Evolutionary conservation across 2,888 invertebrate species (phyloP).

Genomic region (Protophormia terraenovae): DNA sequence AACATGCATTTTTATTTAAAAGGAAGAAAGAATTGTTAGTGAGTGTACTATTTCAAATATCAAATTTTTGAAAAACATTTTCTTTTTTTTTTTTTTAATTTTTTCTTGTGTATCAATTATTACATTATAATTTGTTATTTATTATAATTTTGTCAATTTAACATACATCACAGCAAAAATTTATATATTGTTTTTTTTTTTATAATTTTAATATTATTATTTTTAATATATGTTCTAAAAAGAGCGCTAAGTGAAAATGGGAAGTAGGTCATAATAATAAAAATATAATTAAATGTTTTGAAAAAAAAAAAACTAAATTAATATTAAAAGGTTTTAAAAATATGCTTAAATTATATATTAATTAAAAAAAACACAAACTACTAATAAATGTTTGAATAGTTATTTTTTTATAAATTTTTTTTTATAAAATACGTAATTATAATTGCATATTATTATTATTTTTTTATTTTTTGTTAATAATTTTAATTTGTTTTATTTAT

Average conservation of each 20-base stretch:
- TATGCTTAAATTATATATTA: not conserved
- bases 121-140: slow-evolving; percentile 69
- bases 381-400: not conserved
- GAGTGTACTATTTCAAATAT: slow-evolving; percentile 30
- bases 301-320: not conserved
- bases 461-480: slow-evolving; percentile 15
- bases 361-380: slow-evolving; percentile 14
- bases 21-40: slow-evolving; percentile 41
- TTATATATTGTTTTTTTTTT: slow-evolving; percentile 74
- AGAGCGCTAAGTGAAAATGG: slow-evolving; percentile 19
- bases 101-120: slow-evolving; percentile 53
- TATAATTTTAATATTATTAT: slow-evolving; percentile 61
- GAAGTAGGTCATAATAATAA: slow-evolving; percentile 11
- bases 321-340: not conserved
- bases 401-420: slow-evolving; percentile 3
- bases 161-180: slow-evolving; percentile 81
- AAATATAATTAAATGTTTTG: not conserved
- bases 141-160: slow-evolving; percentile 75
- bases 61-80: not conserved
- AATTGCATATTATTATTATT: slow-evolving; percentile 36
- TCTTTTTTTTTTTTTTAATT: slow-evolving; percentile 19
- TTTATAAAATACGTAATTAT: slow-evolving; percentile 44
- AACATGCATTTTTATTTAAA: slow-evolving; percentile 54
- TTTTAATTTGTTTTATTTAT: slow-evolving; percentile 12
- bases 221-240: slow-evolving; percentile 49